Evolutionary conservation across 2,797 vertebrate genomes (phyloP), one percentile per base, ranked within the genome.

Genomic region (Melanotaenia parkinsoni): DNA sequence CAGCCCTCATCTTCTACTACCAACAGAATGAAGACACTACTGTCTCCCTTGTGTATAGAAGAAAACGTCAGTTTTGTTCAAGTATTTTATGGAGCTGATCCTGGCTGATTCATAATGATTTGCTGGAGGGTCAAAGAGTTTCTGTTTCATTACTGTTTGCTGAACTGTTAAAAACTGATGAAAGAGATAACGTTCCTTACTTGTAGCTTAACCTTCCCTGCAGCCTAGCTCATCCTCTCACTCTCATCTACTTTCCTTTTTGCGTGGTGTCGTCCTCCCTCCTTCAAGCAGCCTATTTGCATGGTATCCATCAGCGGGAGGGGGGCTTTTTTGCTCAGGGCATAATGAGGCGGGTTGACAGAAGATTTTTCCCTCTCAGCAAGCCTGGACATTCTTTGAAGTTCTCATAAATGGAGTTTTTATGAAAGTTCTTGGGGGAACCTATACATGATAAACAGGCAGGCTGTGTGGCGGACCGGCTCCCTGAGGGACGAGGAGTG

Each of bases 351-450:
- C 38, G 2, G 69, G 76, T 79, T 63, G 77, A 81, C 73, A 76
- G 73, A 89, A 70, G 84, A 88, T 59, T 67, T 45, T 50, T 71
- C 63, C 35, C 67, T 45, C 33, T 24, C 1, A 18, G 65, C 73
- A 58, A 63, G 69, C 67, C 74, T 24, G 60, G 79, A 71, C 80
- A 72, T 56, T 73, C 88, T 92, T 89, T 92, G 86, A 90, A 91
- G 89, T 89, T 74, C 60, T 77, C 32, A 75, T 81, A 76, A 88
- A 88, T 76, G 32, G 72, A 75, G 83, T 72, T 86, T 85, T 84
- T 62, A 69, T 69, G 37, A 70, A 86, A 77, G 70, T 84, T 85
- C 79, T 75, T 72, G 37, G 50, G 83, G 81, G 67, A 76, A 84
- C 72, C 18, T 50, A 45, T 62, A 64, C 64, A 86, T 72, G 72